Base-by-base conservation (phyloP, 2,113 vertebrate species). In the Rhabdornis inornatus region DNA sequence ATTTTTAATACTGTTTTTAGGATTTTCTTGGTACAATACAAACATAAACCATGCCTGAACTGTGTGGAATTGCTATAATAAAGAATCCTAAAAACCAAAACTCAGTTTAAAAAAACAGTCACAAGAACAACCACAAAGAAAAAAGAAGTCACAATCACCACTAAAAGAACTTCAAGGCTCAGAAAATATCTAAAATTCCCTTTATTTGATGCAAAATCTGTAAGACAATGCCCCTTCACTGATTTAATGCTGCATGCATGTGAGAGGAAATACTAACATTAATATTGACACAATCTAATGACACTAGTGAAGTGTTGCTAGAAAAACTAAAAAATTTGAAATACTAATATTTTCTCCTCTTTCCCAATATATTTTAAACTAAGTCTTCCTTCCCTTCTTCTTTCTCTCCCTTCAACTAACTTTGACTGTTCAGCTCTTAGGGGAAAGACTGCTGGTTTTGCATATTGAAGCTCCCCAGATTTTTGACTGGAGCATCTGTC, bases 371-470 rank as follows among this genome's bases (percentile, higher is more conserved):
- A 27, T 28, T 88, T 92, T 25, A 65, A 60, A 27, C 10, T 37
- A 39, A 37, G 11, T 15, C 3, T 64, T 82, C 15, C 8, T 53
- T 37, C 30, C 13, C 24, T 63, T 68, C 25, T 25, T n/a, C 42
- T 5, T 25, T 74, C 6, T 9, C 4, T 45, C 7, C 2, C 8
- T 45, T n/a, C 2, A 25, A 9, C 6, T n/a, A 40, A 50, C n/a
- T 69, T 50, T 56, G 22, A 37, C 9, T 57, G 7, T 49, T 75
- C 49, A 49, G 7, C 15, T 53, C 4, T 56, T 50, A 71, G 3
- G 1, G 50, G 13, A 50, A 77, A 74, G 17, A 31, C 30, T 87
- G 3, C 5, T 24, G 4, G 0, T 14, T 81, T 68, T 53, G 45
- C 5, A 64, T 72, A 3, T n/a, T 55, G 44, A 53, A 30, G 10